Evolutionary conservation across 2,888 invertebrate species (phyloP), one percentile per base, ranked within the genome.

Genomic region (Chaetogeoica ovagalla): DNA sequence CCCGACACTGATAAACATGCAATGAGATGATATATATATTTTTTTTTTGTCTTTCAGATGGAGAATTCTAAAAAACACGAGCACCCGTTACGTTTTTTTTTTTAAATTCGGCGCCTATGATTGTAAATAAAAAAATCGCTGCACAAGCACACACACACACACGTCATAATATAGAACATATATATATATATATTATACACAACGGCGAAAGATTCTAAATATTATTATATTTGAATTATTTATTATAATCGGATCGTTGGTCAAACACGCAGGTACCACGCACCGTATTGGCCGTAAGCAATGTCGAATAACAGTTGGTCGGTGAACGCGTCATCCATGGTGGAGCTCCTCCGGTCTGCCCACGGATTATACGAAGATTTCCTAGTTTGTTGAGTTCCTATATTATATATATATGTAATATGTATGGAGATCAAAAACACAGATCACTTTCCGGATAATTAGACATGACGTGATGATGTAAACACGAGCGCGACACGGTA

Each of bases 281-380:
- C 79, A 79, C 79, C 79, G 79, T 79, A 79, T 79, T 79, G 70
- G 62, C 79, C 39, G 17, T 23, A 79, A 37, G 63, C 79, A 63
- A 79, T 79, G 63, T 79, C 79, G 62, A 79, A 79, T 60, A 79
- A 79, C 21, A 79, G 79, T 71, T 79, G 79, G 6, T 79, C 79
- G 39, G 79, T 79, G 63, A 79, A 79, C 55, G 79, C 79, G 71
- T 79, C 79, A 57, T 79, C 79, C 71, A 79, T 79, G 63, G 79
- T 79, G 39, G 79, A 79, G 52, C 79, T 79, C 52, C 79, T 71
- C 21, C 79, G 79, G 43, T 79, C 79, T 23, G 79, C 79, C 79
- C 79, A 79, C 55, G 79, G 79, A 43, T 79, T 79, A 79, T 79
- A 79, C 9, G 79, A 71, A 21, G 79, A 71, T 63, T 79, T 79